phyloP scores from a whole-genome alignment of 2,888 invertebrate genomes.

The Cantharis flavilabris region DNA sequence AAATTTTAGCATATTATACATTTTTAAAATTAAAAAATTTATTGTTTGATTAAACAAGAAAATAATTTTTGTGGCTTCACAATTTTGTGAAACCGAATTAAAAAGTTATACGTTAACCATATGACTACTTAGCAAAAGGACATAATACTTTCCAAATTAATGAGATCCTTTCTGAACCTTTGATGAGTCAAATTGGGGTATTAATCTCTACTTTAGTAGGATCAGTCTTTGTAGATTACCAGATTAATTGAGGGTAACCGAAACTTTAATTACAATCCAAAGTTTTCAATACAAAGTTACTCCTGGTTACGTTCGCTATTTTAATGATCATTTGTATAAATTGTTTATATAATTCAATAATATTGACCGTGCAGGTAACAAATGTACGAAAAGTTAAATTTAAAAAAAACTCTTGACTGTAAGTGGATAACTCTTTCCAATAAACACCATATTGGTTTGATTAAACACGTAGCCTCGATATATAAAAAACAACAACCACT shows the following conservation, averaged over 20 bases:
- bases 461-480: not conserved
- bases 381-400: not conserved
- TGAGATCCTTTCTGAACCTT: not conserved
- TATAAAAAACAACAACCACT: constrained; percentile 9
- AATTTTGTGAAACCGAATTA: not conserved
- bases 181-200: not conserved
- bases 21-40: no score
- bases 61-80: not conserved
- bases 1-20: no score
- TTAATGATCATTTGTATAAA: not conserved
- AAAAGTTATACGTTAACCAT: not conserved
- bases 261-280: not conserved
- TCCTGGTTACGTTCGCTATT: not conserved
- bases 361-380: not conserved
- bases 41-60: no score
- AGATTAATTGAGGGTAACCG: constrained; percentile 1
- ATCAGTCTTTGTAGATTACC: constrained; percentile 1
- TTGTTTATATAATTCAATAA: not conserved
- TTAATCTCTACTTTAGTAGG: not conserved
- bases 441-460: not conserved
- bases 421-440: not conserved
- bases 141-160: not conserved
- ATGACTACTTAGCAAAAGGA: not conserved
- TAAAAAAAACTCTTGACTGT: not conserved
- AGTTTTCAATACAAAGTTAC: not conserved